Evolutionary conservation across 2,888 invertebrate genomes (phyloP).

Genomic region (Blastobasis adustella): DNA sequence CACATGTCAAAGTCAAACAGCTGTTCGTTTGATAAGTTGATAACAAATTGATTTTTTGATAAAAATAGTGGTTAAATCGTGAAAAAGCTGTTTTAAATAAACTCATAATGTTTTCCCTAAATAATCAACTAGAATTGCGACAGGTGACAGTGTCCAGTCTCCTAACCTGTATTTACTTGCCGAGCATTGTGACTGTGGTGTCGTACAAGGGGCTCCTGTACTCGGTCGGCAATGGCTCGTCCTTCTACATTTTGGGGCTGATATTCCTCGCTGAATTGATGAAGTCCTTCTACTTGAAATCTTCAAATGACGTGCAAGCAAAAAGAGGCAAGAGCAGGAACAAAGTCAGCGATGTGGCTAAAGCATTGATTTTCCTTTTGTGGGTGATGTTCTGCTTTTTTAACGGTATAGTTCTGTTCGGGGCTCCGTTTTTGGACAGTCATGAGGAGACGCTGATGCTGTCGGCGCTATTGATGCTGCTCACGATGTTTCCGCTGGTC

Average conservation of each 20-base stretch:
- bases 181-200: constrained; percentile 71
- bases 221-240: constrained; percentile 73
- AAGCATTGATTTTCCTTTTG: constrained; percentile 58
- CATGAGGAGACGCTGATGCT: constrained; percentile 82
- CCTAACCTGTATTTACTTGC: constrained; percentile 77
- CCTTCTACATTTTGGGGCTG: constrained; percentile 53
- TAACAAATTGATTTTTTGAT: background rate
- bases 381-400: constrained; percentile 72
- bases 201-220: constrained; percentile 75
- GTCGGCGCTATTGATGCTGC: constrained; percentile 73
- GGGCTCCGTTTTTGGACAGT: constrained; percentile 77
- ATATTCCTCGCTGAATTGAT: constrained; percentile 70
- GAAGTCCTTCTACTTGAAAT: constrained; percentile 64
- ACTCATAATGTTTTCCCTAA: constrained; percentile 48
- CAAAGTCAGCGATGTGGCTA: constrained; percentile 64
- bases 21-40: no score
- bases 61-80: background rate
- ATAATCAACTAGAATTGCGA: constrained; percentile 54
- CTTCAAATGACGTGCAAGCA: constrained; percentile 41
- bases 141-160: constrained; percentile 67
- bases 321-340: constrained; percentile 57
- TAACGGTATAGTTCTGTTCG: constrained; percentile 77
- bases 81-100: background rate
- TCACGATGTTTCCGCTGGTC: constrained; percentile 78
- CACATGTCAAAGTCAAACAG: no score